A percentile compares a stretch with the other conserved stretches of the same genome.
These are phyloP conservation scores for Plagodis dolabraria DNA, from an alignment of 2,888 invertebrate genomes.

Conservation along the genomic window DNA sequence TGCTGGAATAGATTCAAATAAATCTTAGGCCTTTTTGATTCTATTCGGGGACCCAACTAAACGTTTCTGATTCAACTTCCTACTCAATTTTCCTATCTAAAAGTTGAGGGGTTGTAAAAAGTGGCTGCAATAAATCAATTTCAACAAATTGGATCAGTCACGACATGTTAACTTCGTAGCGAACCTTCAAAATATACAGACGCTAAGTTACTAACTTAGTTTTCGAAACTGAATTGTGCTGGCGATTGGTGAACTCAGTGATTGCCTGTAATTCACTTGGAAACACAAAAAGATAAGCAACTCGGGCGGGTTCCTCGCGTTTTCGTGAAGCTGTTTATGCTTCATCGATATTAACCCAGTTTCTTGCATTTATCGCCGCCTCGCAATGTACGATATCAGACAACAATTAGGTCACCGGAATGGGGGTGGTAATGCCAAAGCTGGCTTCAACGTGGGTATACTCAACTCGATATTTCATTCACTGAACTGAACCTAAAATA, in stretches of 20 bases:
- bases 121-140: conserved; percentile 34
- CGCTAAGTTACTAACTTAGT: conserved; percentile 20
- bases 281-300: conserved; percentile 52
- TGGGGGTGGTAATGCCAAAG: conserved; percentile 70
- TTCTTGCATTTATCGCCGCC: conserved; percentile 78
- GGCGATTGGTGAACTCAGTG: conserved; percentile 10
- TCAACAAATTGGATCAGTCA: conserved; percentile 36
- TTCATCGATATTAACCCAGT: conserved; percentile 80
- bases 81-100: conserved; percentile 6
- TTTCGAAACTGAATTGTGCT: conserved; percentile 18
- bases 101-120: conserved; percentile 22
- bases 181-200: conserved; percentile 29
- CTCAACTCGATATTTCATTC: conserved; percentile 52
- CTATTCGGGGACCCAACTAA: background rate
- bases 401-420: conserved; percentile 79
- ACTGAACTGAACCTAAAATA: conserved; percentile 32
- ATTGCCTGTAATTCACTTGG: conserved; percentile 32
- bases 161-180: conserved; percentile 30
- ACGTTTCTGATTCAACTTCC: conserved; percentile 2
- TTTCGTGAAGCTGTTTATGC: conserved; percentile 60
- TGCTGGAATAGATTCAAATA: background rate
- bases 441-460: conserved; percentile 54
- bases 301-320: conserved; percentile 51
- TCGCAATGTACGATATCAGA: conserved; percentile 70
- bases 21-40: no score